These are phyloP conservation scores for Uropetala carovei DNA, from an alignment of 2,888 invertebrate species.

Conservation along the genomic window DNA sequence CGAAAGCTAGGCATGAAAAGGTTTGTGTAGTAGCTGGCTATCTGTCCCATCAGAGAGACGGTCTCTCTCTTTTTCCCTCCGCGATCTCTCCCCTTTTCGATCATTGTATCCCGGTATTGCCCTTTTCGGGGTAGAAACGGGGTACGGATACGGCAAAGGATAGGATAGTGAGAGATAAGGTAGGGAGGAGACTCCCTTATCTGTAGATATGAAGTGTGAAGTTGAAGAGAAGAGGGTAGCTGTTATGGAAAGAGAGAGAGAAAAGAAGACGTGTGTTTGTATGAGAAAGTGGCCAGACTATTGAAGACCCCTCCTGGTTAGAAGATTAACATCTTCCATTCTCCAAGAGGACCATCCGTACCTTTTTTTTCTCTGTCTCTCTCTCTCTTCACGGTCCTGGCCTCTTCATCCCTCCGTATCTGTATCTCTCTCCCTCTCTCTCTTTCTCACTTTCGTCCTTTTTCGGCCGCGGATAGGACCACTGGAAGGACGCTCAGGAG, in stretches of 20 bases:
- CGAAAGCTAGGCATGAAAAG: slow-evolving; percentile 7
- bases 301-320: slow-evolving; percentile 15
- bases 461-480: no score
- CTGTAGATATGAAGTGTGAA: slow-evolving; percentile 26
- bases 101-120: slow-evolving; percentile 1
- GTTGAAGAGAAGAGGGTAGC: not conserved
- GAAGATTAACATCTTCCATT: slow-evolving; percentile 7
- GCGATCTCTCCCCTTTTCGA: not conserved
- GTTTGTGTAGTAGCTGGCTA: not conserved
- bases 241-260: no score
- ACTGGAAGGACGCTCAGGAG: not conserved
- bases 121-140: not conserved
- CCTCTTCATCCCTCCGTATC: not conserved
- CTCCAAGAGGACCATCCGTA: slow-evolving; percentile 5
- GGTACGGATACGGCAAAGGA: not conserved
- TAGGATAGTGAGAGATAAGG: not conserved
- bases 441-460: no score
- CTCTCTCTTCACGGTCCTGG: not conserved
- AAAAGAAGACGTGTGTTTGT: not conserved
- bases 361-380: not conserved
- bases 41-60: slow-evolving; percentile 8
- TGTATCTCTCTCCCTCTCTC: no score
- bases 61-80: not conserved
- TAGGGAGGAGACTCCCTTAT: slow-evolving; percentile 14
- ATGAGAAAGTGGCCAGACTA: slow-evolving; percentile 24